Percentiles rank a stretch among this genome's conserved stretches.
These are phyloP conservation scores for Platycnemis pennipes DNA, from an alignment of 2,888 invertebrate species.

Conservation along the genomic window DNA sequence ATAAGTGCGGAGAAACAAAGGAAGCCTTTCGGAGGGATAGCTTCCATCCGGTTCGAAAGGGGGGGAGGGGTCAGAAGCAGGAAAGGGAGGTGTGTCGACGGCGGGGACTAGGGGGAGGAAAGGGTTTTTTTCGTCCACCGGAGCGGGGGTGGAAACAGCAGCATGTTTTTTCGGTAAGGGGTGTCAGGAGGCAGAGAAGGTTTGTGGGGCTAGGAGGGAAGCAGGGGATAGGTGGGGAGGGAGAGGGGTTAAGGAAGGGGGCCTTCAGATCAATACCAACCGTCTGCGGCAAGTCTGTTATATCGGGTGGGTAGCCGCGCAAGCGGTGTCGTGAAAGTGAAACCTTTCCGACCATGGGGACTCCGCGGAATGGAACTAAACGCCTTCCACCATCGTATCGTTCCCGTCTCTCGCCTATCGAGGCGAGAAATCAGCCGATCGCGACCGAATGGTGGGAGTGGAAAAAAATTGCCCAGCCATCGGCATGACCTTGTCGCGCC, in stretches of 20 bases:
- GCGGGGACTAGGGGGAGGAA: background rate
- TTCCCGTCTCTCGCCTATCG: background rate
- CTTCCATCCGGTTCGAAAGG: background rate
- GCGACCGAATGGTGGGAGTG: background rate
- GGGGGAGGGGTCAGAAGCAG: background rate
- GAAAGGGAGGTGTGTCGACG: background rate
- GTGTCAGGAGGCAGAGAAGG: background rate
- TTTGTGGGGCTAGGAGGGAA: background rate
- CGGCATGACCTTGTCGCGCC: background rate
- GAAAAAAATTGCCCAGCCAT: background rate
- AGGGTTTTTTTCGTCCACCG: background rate
- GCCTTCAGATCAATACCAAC: constrained; percentile 60
- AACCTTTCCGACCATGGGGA: constrained; percentile 26
- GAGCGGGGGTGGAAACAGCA: background rate
- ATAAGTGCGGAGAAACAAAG: background rate
- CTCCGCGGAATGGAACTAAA: background rate
- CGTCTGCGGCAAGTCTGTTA: constrained; percentile 63
- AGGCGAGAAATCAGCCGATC: background rate
- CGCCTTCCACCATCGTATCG: background rate
- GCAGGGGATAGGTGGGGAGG: background rate
- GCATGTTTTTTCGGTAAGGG: background rate
- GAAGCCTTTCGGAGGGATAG: background rate
- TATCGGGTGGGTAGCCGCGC: constrained; percentile 11
- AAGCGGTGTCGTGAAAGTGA: constrained; percentile 34
- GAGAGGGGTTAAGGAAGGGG: background rate